phyloP scores from a whole-genome alignment of 92 coral and sea anemone species.

The Porites divaricata region DNA sequence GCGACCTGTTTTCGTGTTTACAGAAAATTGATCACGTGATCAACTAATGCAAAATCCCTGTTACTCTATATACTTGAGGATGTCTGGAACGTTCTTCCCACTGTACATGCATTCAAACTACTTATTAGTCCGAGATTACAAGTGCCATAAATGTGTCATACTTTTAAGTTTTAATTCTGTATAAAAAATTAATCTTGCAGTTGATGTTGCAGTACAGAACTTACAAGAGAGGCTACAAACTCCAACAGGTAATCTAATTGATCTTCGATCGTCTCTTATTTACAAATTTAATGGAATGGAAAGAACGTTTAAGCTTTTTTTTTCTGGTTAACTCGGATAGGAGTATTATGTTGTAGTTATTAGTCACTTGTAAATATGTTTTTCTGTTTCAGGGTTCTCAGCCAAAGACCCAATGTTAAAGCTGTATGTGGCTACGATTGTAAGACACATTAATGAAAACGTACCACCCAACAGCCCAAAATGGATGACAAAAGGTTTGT shows the following conservation, averaged over 20 bases:
- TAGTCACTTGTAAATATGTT: neutral
- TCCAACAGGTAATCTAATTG: constrained; percentile 47
- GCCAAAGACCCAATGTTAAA: constrained; percentile 66
- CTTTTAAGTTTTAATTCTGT: neutral
- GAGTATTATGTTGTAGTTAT: too few relatives aligned
- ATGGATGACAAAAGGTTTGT: constrained; percentile 18
- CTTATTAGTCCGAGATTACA: neutral
- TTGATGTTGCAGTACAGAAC: constrained; percentile 80
- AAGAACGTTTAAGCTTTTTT: too few relatives aligned
- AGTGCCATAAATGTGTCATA: neutral
- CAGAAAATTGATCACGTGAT: too few relatives aligned
- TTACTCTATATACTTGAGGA: too few relatives aligned
- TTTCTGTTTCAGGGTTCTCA: constrained; percentile 18
- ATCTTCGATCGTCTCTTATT: too few relatives aligned
- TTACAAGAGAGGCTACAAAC: constrained; percentile 62
- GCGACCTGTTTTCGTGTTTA: too few relatives aligned
- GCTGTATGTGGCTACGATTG: constrained; percentile 73
- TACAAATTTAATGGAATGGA: too few relatives aligned
- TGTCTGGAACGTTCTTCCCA: too few relatives aligned
- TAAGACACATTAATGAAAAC: constrained; percentile 65
- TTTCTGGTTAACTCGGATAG: too few relatives aligned
- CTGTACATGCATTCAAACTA: too few relatives aligned
- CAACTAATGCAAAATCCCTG: too few relatives aligned
- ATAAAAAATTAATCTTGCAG: constrained; percentile 35
- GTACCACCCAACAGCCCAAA: constrained; percentile 31